phyloP scores from a whole-genome alignment of 2,113 vertebrate species.

The Uropsilus gracilis region DNA sequence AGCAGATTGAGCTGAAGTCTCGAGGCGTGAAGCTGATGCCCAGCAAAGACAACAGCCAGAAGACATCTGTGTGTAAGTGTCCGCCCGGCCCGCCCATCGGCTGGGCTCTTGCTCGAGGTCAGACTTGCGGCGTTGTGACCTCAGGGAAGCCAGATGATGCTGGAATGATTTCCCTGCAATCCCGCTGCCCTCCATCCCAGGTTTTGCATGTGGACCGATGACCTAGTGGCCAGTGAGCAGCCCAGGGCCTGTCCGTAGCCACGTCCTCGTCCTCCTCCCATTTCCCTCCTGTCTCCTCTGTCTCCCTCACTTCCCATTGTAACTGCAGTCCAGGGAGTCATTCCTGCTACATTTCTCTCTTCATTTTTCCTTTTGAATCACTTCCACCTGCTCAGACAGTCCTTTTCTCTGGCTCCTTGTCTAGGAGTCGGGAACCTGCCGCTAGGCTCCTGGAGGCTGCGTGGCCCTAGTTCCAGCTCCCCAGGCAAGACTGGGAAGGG shows the following conservation, averaged over 20 bases:
- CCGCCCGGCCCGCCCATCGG: background rate
- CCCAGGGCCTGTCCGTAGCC: background rate
- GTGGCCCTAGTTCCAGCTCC: background rate
- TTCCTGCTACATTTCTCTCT: conserved; percentile 78
- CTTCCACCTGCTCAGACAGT: conserved; percentile 73
- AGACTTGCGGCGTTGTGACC: background rate
- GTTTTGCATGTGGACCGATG: conserved; percentile 76
- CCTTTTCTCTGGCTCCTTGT: conserved; percentile 43
- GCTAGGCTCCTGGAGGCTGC: background rate
- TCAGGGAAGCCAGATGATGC: background rate
- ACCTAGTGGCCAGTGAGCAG: conserved; percentile 57
- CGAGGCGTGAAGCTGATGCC: conserved; percentile 98
- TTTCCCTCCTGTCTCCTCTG: background rate
- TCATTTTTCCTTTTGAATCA: conserved; percentile 80
- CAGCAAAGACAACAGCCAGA: conserved; percentile 98
- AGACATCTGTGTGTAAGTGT: conserved; percentile 99
- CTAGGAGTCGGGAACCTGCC: background rate
- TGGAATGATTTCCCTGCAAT: conserved; percentile 50
- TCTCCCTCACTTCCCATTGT: conserved; percentile 63
- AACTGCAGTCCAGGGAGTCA: conserved; percentile 76
- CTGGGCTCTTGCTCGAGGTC: conserved; percentile 26
- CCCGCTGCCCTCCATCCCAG: conserved; percentile 73
- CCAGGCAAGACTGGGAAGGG: background rate
- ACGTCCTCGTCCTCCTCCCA: background rate
- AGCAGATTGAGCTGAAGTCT: conserved; percentile 98